Base-by-base conservation (phyloP, 2,888 invertebrate genomes). In the Hybos culiciformis region DNA sequence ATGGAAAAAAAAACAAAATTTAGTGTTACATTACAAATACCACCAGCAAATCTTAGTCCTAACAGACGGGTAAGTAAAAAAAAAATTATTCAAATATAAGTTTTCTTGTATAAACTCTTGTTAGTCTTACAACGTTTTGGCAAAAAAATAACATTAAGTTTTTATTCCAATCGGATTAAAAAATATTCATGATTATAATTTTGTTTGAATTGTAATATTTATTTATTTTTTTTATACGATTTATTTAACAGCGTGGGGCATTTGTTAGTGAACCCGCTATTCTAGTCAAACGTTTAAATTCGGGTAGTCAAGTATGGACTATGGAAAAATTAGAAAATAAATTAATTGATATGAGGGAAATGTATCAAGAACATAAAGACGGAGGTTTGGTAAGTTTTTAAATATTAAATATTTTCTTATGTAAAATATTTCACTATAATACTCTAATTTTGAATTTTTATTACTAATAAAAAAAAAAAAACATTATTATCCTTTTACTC, bases 251-350 rank as follows among this genome's bases (percentile, higher is more conserved):
- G 84, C 83, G 85, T 47, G 90, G 90, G 24, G 84, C 88, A 17
- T 91, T 92, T 68, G 93, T 97, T 1, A 96, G 94, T 53, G 97
- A 98, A 62, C 97, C 98, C 7, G 97, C 97, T 1, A 94, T 98
- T 59, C 75, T 94, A 62, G 94, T 97, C 32, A 83, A 83, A 60
- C 77, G 93, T 36, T 78, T 80, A 14, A 77, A 78, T 41, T 80
- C 83, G 57, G 82, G 82, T 48, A 87, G 84, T 53, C 96, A 97
- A 67, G 85, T 97, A 47, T 97, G 97, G 97, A 87, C 90, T 8
- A 90, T 97, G 87, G 96, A 96, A 68, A 97, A 97, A 67, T 71
- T 98, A 53, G 96, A 97, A 70, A 94, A 96, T 70, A 94, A 96
- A 67, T 72, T 98, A 46, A 85, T 97, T 47, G 96, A 97, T 69